Evolutionary conservation across 2,797 vertebrate species (phyloP), one percentile per base, ranked within the genome.

Genomic region (Rhodeus uyekii): DNA sequence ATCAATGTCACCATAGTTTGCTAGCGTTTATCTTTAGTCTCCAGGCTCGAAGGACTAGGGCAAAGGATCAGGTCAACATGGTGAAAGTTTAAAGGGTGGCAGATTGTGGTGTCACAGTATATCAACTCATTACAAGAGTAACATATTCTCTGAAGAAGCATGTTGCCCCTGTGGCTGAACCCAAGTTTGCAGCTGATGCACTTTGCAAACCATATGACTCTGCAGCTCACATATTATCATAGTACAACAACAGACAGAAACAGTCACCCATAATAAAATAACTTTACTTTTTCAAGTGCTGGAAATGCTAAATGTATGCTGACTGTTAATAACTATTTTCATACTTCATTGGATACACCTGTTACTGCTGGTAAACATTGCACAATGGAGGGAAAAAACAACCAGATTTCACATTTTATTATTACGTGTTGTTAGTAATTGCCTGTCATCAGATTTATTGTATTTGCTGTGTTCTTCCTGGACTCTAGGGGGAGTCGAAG

Each of bases 81-180:
- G 22, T 68, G 38, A 60, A 69, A 46, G 19, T 65, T 42, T 39
- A 44, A 82, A 58, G 16, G 29, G 63, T 76, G 63, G 63, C 73
- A 82, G 73, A 82, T 76, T 82, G 81, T 46, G 22, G 29, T 46
- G 81, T 76, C 81, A 81, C 71, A 55, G 80, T 39, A 81, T 27
- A 81, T 81, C 27, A 81, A 53, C 60, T 74, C 80, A 58, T 76
- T 76, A 76, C 19, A 42, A 60, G 73, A 19, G n/a, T 39, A 75
- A 48, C 16, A 24, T 82, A 76, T 76, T 76, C 48, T 76, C n/a
- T 1, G 16, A 22, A 76, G 36, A 68, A 60, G 50, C 46, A 29
- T 65, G 42, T 75, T 34, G 18, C 61, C 58, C 46, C 44, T 55
- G 48, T 68, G 80, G 71, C 42, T 68, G 24, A 46, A 55, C 19